Percentiles rank a stretch among this genome's conserved stretches.
Conservation (phyloP, 2,113 vertebrate genomes). For the Gadus chalcogrammus region DNA sequence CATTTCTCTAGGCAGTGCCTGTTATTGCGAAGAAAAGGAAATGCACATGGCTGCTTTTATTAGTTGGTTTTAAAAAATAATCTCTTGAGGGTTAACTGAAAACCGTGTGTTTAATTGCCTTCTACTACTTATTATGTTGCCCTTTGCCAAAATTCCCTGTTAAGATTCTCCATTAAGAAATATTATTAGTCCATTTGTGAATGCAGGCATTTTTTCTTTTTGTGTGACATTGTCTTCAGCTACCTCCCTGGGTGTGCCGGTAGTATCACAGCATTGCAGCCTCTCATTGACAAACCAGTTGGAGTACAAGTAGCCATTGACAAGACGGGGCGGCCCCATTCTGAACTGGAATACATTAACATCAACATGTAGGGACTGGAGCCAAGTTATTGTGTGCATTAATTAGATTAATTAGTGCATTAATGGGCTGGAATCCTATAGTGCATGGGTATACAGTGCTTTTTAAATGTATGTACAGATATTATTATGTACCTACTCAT, state of each 20-base stretch:
- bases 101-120: not conserved
- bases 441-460: no score
- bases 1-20: not conserved
- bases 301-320: conserved; percentile 33
- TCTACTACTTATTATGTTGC: not conserved
- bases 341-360: conserved; percentile 46
- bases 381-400: no score
- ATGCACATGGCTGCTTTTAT: not conserved
- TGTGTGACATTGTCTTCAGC: not conserved
- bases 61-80: not conserved
- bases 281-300: conserved; percentile 33
- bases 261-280: not conserved
- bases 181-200: not conserved
- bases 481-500: no score
- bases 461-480: no score
- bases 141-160: not conserved
- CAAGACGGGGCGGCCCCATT: conserved; percentile 29
- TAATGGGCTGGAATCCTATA: not conserved
- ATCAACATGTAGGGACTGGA: conserved; percentile 7
- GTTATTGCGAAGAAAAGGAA: not conserved
- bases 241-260: conserved; percentile 8
- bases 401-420: no score
- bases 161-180: not conserved
- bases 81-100: not conserved
- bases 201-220: not conserved